These are phyloP conservation scores for Sciaenops ocellatus DNA, from an alignment of 2,797 vertebrate genomes.

Conservation along the genomic window DNA sequence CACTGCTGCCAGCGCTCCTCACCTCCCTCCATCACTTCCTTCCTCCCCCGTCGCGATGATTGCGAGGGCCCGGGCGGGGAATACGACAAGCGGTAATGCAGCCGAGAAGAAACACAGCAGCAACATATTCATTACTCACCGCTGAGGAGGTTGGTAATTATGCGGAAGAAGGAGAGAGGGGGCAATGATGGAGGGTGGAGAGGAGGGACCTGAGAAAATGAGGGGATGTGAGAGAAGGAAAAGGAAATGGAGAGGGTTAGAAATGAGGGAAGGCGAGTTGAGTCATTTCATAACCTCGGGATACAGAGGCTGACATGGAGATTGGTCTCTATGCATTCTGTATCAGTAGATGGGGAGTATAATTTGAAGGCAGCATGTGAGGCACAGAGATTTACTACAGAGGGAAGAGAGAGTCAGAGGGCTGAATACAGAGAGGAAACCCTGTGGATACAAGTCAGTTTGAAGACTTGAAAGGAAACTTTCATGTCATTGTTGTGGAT, in stretches of 20 bases:
- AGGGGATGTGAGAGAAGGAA: neutral
- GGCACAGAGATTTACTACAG: constrained; percentile 23
- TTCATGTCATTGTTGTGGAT: constrained; percentile 32
- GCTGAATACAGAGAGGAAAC: constrained; percentile 18
- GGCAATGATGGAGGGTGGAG: neutral
- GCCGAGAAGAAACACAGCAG: constrained; percentile 12
- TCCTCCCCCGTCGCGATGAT: constrained; percentile 1
- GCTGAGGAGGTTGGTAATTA: constrained; percentile 28
- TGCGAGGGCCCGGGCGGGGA: neutral
- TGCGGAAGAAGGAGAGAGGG: neutral
- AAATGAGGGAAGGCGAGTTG: constrained; percentile 4
- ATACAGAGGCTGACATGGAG: constrained; percentile 20
- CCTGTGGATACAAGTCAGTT: neutral
- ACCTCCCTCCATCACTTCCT: constrained; percentile 7
- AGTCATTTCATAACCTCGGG: constrained; percentile 15
- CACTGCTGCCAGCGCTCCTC: neutral
- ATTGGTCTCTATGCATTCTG: constrained; percentile 28
- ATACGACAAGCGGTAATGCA: constrained; percentile 2
- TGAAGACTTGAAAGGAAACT: constrained; percentile 33
- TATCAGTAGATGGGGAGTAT: constrained; percentile 22
- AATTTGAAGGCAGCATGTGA: constrained; percentile 29
- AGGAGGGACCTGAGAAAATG: neutral
- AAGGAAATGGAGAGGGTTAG: neutral
- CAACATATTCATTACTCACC: constrained; percentile 31
- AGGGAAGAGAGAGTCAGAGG: neutral